Conservation (phyloP, 23 tunicate genomes). For the Halocynthia roretzi region DNA sequence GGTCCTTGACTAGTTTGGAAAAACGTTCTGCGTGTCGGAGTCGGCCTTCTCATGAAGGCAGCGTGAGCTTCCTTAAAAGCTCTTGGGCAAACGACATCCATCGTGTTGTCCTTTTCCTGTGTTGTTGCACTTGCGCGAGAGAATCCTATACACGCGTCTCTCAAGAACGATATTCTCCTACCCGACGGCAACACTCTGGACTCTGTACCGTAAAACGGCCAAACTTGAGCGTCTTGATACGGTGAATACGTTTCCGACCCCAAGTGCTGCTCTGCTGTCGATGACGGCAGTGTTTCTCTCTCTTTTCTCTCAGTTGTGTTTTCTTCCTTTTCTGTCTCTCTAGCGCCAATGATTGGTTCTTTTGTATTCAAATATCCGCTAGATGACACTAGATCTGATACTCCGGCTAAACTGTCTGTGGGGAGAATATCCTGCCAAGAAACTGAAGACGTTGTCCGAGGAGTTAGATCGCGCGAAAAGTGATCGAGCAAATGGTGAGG, state of each 20-base stretch:
- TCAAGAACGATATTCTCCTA: conserved; percentile 25
- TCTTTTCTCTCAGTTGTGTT: not conserved
- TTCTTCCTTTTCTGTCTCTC: not conserved
- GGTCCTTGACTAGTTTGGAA: not conserved
- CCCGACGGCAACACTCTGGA: conserved; percentile 28
- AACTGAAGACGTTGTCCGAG: not conserved
- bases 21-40: not conserved
- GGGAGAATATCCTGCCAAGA: not conserved
- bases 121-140: not conserved
- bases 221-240: conserved; percentile 9
- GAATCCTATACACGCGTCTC: conserved; percentile 17
- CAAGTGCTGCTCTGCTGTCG: not conserved
- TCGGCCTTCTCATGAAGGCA: not conserved
- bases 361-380: not conserved
- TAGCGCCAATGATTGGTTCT: not conserved
- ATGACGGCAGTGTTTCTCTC: not conserved
- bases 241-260: not conserved
- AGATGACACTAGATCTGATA: no score
- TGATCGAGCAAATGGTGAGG: conserved; percentile 71
- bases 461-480: conserved; percentile 24
- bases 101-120: not conserved
- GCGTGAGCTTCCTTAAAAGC: conserved; percentile 2
- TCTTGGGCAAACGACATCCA: not conserved
- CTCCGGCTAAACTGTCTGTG: not conserved
- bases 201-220: conserved; percentile 31